A percentile compares a stretch with the other conserved stretches of the same genome.
Evolutionary conservation across 2,888 invertebrate genomes (phyloP).

Genomic region (Pseudococcus longispinus): DNA sequence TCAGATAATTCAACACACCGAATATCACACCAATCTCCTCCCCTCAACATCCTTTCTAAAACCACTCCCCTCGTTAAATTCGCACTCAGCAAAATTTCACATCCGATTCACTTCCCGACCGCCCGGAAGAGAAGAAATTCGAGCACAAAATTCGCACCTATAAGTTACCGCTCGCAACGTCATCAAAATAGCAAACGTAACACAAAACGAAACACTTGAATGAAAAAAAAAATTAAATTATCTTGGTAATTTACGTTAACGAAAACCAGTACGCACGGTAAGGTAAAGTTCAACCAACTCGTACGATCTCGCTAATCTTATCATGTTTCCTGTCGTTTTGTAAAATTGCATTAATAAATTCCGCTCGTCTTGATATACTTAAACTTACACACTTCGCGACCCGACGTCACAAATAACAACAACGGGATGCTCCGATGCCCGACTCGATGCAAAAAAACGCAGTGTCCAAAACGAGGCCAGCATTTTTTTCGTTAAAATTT

Average conservation of each 20-base stretch:
- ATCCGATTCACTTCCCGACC: not conserved
- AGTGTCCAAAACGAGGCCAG: not conserved
- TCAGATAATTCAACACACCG: too few relatives aligned
- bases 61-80: not conserved
- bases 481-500: not conserved
- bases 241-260: not conserved
- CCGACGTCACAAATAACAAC: not conserved
- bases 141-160: not conserved
- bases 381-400: not conserved
- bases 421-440: not conserved
- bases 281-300: constrained; percentile 9
- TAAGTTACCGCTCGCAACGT: not conserved
- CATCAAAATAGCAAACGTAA: not conserved
- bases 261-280: not conserved
- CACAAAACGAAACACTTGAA: not conserved
- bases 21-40: too few relatives aligned
- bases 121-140: not conserved
- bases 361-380: not conserved
- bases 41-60: not conserved
- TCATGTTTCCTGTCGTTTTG: constrained; percentile 11
- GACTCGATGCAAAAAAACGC: not conserved
- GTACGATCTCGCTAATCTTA: not conserved
- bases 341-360: constrained; percentile 11
- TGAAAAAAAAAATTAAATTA: constrained; percentile 3
- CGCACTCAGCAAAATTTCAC: not conserved